Conservation (phyloP, 2,797 vertebrate species). For the Loriculus beryllinus region DNA sequence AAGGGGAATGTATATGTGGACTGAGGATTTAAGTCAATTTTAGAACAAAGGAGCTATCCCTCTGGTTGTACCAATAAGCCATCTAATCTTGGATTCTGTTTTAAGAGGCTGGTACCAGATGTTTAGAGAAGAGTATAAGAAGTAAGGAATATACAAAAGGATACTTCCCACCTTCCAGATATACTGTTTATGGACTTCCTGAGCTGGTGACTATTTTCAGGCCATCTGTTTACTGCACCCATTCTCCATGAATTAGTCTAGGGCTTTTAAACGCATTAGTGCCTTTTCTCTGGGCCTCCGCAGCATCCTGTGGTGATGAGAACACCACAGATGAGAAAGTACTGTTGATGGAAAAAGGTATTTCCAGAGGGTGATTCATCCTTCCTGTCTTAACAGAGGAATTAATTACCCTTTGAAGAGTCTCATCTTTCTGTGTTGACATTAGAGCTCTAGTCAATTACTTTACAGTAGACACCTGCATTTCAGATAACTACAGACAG, state of each 20-base stretch:
- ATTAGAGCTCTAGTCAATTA: background rate
- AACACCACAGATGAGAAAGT: background rate
- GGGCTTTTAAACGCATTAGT: slow-evolving; percentile 63
- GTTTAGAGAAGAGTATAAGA: background rate
- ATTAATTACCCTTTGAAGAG: slow-evolving; percentile 63
- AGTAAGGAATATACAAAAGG: background rate
- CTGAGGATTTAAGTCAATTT: background rate
- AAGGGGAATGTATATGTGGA: background rate
- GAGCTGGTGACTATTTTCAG: slow-evolving; percentile 50
- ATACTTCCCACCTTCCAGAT: slow-evolving; percentile 13
- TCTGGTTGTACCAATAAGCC: background rate
- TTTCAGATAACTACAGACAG: slow-evolving; percentile 27
- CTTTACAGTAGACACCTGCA: background rate
- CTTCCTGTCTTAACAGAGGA: slow-evolving; percentile 53
- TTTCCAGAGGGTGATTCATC: slow-evolving; percentile 66
- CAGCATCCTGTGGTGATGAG: slow-evolving; percentile 65
- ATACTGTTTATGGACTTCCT: slow-evolving; percentile 35
- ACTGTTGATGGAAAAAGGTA: slow-evolving; percentile 61
- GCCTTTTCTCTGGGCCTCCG: background rate
- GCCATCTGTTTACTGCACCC: slow-evolving; percentile 38
- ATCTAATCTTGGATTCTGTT: background rate
- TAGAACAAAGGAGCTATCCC: background rate
- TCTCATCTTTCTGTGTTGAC: slow-evolving; percentile 33
- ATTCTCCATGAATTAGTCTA: slow-evolving; percentile 32
- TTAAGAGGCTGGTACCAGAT: background rate